Base-by-base conservation (phyloP, 2,888 invertebrate species). In the Caenorhabditis uteleia region DNA sequence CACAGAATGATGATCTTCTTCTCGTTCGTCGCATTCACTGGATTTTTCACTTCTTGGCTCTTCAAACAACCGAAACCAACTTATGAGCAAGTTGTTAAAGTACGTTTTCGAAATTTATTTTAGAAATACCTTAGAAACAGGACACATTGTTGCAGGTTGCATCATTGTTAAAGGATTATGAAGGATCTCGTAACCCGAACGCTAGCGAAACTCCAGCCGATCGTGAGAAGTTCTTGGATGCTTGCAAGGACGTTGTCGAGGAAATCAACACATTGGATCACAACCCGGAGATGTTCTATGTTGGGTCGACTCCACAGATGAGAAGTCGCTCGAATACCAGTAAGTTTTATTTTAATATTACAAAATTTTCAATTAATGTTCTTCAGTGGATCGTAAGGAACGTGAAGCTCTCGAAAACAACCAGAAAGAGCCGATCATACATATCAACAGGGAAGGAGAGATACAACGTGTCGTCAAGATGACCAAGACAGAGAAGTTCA, bases 231-330 rank as follows among this genome's bases (percentile, higher is more conserved):
- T n/a, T n/a, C n/a, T n/a, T n/a, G n/a, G n/a, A n/a, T n/a, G n/a
- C n/a, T n/a, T n/a, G 67, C 39, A 76, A 73, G 34, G 70, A 74
- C 58, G 58, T 82, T 54, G 57, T 70, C 12, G 74, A 78, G 42
- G 58, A 83, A 45, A 82, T 80, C 56, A 56, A 91, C 1, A 90
- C 92, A 12, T 89, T 94, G 88, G 88, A 90, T 77, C 88, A 91
- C 49, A n/a, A n/a, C n/a, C 90, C 90, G 44, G 94, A 95, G 84
- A 89, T 93, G 6, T 89, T 95, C 77, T 94, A 93, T 84, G 90
- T 91, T 83, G 92, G 92, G 70, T 91, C 89, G 80, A 84, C 90
- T 21, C 84, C 86, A 58, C 88, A 87, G 77, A 85, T 78, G 26
- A 57, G 70, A 20, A 54, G 67, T 27, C 53, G 76, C 25, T 26